These are phyloP conservation scores for Zoanthus gigantus DNA, from an alignment of 92 coral and sea anemone species.

Conservation along the genomic window DNA sequence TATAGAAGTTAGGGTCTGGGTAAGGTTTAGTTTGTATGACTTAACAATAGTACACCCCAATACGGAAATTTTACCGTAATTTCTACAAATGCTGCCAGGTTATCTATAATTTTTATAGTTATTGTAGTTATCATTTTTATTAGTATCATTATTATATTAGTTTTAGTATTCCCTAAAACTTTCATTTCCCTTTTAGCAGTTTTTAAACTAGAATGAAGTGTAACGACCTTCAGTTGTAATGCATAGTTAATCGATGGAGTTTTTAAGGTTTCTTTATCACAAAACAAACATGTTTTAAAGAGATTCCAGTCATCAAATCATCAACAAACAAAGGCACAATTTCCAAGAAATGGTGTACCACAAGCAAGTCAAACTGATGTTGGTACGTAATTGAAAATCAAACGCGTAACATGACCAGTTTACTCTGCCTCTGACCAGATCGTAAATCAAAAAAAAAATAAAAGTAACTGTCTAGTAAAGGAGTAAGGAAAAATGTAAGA, in stretches of 20 bases:
- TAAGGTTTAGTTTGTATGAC: no score
- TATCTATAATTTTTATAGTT: no score
- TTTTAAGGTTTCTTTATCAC: not conserved
- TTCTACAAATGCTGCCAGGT: no score
- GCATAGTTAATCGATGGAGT: not conserved
- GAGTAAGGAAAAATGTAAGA: not conserved
- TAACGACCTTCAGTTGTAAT: no score
- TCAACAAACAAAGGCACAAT: not conserved
- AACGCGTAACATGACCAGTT: not conserved
- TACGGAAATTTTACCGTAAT: no score
- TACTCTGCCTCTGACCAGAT: not conserved
- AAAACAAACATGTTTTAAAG: not conserved
- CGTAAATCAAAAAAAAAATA: not conserved
- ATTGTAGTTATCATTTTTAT: no score
- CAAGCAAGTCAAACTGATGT: not conserved
- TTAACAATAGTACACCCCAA: no score
- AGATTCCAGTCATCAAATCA: not conserved
- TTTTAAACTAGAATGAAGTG: no score
- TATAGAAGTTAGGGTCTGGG: no score
- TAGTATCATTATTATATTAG: no score
- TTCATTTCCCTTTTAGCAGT: no score
- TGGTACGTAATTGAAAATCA: not conserved
- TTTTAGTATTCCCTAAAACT: no score
- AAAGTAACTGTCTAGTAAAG: not conserved
- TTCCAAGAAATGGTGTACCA: not conserved